These are phyloP conservation scores for Pseudococcus jackbeardsleyi DNA, from an alignment of 2,888 invertebrate species.

Conservation along the genomic window DNA sequence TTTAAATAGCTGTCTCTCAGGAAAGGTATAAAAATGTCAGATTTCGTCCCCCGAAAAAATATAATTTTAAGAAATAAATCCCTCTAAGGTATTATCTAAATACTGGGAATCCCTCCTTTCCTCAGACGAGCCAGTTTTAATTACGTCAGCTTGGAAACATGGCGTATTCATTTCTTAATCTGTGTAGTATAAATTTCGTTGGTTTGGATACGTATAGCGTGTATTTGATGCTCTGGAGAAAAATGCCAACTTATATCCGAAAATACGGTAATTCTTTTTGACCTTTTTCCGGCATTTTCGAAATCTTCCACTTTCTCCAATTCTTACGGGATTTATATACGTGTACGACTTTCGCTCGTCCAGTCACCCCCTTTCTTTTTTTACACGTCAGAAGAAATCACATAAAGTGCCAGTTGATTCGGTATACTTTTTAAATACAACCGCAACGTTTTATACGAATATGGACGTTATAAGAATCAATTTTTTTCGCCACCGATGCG, in stretches of 20 bases:
- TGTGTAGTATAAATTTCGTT: neutral
- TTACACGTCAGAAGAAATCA: neutral
- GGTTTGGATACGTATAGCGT: neutral
- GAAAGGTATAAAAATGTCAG: neutral
- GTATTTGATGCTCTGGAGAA: neutral
- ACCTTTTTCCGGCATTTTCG: neutral
- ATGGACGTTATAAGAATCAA: constrained; percentile 24
- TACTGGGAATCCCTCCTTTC: neutral
- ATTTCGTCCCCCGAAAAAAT: neutral
- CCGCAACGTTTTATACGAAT: neutral
- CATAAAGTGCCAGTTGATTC: constrained; percentile 21
- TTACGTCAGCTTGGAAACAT: neutral
- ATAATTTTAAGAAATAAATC: neutral
- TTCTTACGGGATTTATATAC: neutral
- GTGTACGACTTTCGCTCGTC: neutral
- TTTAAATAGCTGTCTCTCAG: neutral
- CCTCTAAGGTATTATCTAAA: neutral
- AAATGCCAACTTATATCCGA: neutral
- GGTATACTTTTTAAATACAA: constrained; percentile 25
- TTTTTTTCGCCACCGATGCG: neutral
- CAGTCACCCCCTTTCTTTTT: constrained; percentile 2
- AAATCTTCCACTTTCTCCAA: neutral
- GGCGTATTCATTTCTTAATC: constrained; percentile 3
- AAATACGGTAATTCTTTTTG: neutral
- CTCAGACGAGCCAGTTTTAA: neutral